Percentiles rank a stretch among this genome's conserved stretches.
These are phyloP conservation scores for Asobara japonica DNA, from an alignment of 1,140 invertebrate species.

Conservation along the genomic window DNA sequence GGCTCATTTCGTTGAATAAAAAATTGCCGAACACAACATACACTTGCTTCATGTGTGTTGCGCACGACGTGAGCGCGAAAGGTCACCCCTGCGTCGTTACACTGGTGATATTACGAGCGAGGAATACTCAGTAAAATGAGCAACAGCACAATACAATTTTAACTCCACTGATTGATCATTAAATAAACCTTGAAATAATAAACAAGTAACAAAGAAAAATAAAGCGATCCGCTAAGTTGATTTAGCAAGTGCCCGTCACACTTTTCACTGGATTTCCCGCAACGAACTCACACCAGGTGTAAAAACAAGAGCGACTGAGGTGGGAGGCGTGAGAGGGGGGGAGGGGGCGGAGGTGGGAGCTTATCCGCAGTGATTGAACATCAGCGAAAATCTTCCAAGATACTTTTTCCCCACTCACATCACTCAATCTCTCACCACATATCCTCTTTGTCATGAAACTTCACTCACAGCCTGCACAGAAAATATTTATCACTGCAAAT, in stretches of 20 bases:
- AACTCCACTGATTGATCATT: constrained; percentile 17
- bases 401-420: not conserved
- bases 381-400: not conserved
- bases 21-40: not conserved
- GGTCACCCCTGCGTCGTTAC: constrained; percentile 37
- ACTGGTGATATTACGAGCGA: constrained; percentile 11
- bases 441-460: not conserved
- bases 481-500: not conserved
- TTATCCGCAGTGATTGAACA: not conserved
- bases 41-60: not conserved
- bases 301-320: not conserved
- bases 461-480: not conserved
- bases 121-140: constrained; percentile 5
- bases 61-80: constrained; percentile 22
- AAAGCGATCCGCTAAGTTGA: not conserved
- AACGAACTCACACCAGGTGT: constrained; percentile 14
- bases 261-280: constrained; percentile 16
- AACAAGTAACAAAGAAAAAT: not conserved
- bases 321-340: not conserved
- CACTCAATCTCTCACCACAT: not conserved
- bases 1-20: not conserved
- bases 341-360: not conserved
- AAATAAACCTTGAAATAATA: not conserved
- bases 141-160: constrained; percentile 8
- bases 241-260: not conserved